A percentile compares a stretch with the other conserved stretches of the same genome.
phyloP scores from a whole-genome alignment of 1,140 invertebrate genomes.

The Euura lappo region DNA sequence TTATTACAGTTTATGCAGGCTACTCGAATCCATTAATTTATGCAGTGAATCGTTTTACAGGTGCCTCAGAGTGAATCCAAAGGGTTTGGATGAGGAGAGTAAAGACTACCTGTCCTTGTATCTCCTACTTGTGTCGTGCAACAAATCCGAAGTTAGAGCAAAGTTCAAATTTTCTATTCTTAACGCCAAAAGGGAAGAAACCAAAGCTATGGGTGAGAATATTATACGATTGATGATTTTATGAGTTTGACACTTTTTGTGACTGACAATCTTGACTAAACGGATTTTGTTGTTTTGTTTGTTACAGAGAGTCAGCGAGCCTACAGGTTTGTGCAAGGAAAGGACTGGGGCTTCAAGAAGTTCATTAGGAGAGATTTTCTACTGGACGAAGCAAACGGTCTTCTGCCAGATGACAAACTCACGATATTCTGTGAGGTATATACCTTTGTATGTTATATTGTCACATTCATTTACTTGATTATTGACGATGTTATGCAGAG shows the following conservation, averaged over 20 bases:
- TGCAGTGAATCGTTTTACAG: conserved; percentile 58
- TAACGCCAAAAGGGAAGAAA: conserved; percentile 99
- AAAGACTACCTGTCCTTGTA: conserved; percentile 99
- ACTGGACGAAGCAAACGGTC: conserved; percentile 96
- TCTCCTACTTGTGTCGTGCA: conserved; percentile 97
- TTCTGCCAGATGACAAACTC: conserved; percentile 97
- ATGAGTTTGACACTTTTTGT: background rate
- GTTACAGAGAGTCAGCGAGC: conserved; percentile 85
- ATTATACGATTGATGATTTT: too few relatives aligned
- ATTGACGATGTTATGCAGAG: background rate
- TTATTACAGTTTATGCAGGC: background rate
- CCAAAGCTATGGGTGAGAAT: conserved; percentile 94
- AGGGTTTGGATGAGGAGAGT: conserved; percentile 99
- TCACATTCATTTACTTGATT: conserved; percentile 22
- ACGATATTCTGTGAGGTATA: conserved; percentile 98
- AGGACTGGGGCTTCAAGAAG: conserved; percentile 99
- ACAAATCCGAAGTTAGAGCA: conserved; percentile 98
- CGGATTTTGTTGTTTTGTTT: conserved; percentile 26
- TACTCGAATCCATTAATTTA: background rate
- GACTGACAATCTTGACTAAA: background rate
- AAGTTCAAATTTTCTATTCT: conserved; percentile 99
- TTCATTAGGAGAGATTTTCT: conserved; percentile 98
- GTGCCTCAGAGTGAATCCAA: conserved; percentile 98
- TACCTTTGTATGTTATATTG: conserved; percentile 39
- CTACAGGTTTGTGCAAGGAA: conserved; percentile 98